Evolutionary conservation across 1,140 invertebrate genomes (phyloP), one percentile per base, ranked within the genome.

Genomic region (Drosophila fuyamai): DNA sequence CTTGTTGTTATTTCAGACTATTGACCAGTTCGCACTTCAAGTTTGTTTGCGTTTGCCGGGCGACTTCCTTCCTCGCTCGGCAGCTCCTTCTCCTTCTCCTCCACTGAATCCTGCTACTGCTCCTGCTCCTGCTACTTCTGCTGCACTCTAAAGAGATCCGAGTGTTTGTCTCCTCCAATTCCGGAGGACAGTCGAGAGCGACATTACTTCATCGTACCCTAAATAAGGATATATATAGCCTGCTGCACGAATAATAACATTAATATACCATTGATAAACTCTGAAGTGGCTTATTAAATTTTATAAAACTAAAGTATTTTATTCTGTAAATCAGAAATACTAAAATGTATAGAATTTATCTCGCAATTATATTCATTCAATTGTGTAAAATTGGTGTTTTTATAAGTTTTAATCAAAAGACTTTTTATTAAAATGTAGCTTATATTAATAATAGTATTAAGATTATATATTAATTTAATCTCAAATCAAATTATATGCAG

Each of bases 1-100:
- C 84, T 89, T 89, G 84, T 79, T 86, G 83, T 76, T 89, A 89
- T 88, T 86, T 88, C 84, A 80, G 83, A 74, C 84, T 89, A 88
- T 88, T 89, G 84, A 89, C 84, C 80, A 89, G 65, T 80, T 88
- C 77, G 58, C 84, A 84, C 84, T 76, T 89, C 59, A 62, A 89
- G 62, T 78, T 67, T 82, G 82, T 86, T 84, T 89, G 81, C 73
- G 44, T 76, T 74, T 50, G 13, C 27, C 50, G 46, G 44, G 40
- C 50, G 35, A 12, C 48, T 50, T 56, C 23, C 55, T 35, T 32
- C 16, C 13, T 53, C 44, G n/a, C 36, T 27, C 27, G 29, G 29
- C 29, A 32, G 29, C 29, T 32, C 29, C 29, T 32, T 32, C 29
- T 32, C 1, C 57, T 18, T 0, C 59, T 35, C 16, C 29, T n/a